Base-by-base conservation (phyloP, 2,797 vertebrate genomes). In the Calcarius lapponicus region DNA sequence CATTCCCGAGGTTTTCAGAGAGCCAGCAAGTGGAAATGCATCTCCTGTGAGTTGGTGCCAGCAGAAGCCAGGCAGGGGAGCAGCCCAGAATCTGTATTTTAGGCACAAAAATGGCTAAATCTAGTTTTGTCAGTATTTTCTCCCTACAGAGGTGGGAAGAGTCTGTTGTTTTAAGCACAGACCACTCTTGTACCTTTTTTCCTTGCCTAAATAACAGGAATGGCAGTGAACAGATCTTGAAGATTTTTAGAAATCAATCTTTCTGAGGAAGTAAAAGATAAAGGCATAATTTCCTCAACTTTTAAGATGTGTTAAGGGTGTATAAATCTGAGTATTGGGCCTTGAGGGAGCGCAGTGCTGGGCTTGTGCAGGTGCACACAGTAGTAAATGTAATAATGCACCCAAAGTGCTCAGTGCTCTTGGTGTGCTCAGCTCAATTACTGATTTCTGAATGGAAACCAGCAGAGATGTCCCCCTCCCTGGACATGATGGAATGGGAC, bases 381-480 rank as follows among this genome's bases (percentile, higher is more conserved):
- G 93, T 34, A 93, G 82, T 86, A 42, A 84, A 86, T 84, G 76
- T 69, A 78, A 78, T 87, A 90, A 96, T 96, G 62, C 67, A 48
- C 13, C 25, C 70, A 8, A 45, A 85, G 70, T 62, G 40, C 28
- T 90, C 16, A 6, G 28, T 20, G 13, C 4, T 6, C 31, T 45
- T 53, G 56, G 65, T 95, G 82, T 76, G 12, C 75, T 65, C 32
- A 1, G 19, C 75, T 79, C 70, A 51, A 9, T 90, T 32, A 1
- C 53, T 40, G 32, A 26, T 16, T 45, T 34, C 89, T 21, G 26
- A 17, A 10, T 36, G 85, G 62, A 75, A 92, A 31, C 26, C 40
- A 36, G n/a, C 84, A 53, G 22, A 38, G 79, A 62, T 62, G 48
- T 78, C 31, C 42, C 42, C 11, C 34, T 70, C 56, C 60, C 42